Conservation (phyloP, 2,113 vertebrate genomes). For the Rhagologus leucostigma region DNA sequence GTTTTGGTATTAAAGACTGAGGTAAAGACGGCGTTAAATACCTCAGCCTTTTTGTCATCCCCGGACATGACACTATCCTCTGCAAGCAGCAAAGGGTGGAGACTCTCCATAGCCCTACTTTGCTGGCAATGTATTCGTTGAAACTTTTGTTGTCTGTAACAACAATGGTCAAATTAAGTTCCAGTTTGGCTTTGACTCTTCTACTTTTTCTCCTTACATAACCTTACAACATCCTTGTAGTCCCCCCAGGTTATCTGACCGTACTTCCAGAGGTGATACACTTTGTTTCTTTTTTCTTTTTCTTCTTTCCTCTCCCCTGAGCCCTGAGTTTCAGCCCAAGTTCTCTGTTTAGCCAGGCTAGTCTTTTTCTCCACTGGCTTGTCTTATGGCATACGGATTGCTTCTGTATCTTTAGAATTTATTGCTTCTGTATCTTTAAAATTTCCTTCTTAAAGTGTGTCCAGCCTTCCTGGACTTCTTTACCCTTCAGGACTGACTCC, state of each 20-base stretch:
- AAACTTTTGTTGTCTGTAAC: background rate
- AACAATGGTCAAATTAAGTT: background rate
- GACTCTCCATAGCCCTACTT: background rate
- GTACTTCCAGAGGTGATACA: background rate
- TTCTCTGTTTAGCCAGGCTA: background rate
- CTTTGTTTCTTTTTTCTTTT: no score
- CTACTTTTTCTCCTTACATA: background rate
- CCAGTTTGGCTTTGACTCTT: background rate
- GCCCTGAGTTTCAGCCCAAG: background rate
- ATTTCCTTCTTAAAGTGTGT: background rate
- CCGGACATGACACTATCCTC: background rate
- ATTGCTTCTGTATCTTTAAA: background rate
- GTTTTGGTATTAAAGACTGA: background rate
- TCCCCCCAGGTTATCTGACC: background rate
- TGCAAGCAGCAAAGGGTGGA: background rate
- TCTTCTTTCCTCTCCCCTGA: background rate
- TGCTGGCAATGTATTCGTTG: background rate
- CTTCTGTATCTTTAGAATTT: background rate
- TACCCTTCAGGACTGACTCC: background rate
- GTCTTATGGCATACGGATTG: background rate
- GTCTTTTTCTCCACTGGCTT: background rate
- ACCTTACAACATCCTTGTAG: background rate
- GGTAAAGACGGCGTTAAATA: background rate
- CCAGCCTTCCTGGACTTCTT: background rate
- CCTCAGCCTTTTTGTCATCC: background rate